A percentile compares a stretch with the other conserved stretches of the same genome.
Conservation (phyloP, 2,797 vertebrate species). For the Arnoldichthys spilopterus region DNA sequence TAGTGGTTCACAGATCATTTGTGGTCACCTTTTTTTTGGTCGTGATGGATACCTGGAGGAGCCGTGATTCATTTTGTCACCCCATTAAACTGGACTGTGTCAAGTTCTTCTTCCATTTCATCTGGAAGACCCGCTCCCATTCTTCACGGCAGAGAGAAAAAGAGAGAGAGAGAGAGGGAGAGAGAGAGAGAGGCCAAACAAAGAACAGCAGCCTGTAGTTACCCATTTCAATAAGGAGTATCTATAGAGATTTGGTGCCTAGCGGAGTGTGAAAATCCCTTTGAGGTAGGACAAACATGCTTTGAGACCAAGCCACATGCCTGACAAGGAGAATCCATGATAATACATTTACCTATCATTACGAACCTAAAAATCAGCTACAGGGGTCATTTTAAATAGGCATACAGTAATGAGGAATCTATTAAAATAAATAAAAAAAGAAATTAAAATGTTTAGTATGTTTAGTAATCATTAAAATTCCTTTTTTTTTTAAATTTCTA, state of each 20-base stretch:
- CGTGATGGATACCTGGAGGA: constrained; percentile 90
- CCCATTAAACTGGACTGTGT: constrained; percentile 93
- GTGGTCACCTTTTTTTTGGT: constrained; percentile 89
- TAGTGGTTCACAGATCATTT: constrained; percentile 95
- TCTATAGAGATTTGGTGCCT: constrained; percentile 90
- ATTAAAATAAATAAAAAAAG: too few relatives aligned
- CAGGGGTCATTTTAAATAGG: neutral
- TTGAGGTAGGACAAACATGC: constrained; percentile 87
- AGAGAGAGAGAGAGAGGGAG: constrained; percentile 49
- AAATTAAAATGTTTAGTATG: too few relatives aligned
- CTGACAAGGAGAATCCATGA: constrained; percentile 86
- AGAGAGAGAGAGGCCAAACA: constrained; percentile 36
- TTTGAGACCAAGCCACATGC: constrained; percentile 83
- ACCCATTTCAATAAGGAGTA: constrained; percentile 88
- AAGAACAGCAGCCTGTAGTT: constrained; percentile 65
- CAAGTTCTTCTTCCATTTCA: constrained; percentile 89
- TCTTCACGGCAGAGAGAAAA: constrained; percentile 77
- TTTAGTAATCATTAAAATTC: too few relatives aligned
- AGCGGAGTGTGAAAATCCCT: constrained; percentile 86
- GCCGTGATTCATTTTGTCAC: constrained; percentile 94
- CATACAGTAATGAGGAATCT: too few relatives aligned
- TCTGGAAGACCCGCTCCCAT: constrained; percentile 88
- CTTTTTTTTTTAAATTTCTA: too few relatives aligned
- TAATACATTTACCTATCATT: constrained; percentile 86
- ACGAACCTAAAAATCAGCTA: constrained; percentile 53